A percentile compares a stretch with the other conserved stretches of the same genome.
phyloP scores from a whole-genome alignment of 2,113 vertebrate genomes.

The Pachycephala philippinensis region DNA sequence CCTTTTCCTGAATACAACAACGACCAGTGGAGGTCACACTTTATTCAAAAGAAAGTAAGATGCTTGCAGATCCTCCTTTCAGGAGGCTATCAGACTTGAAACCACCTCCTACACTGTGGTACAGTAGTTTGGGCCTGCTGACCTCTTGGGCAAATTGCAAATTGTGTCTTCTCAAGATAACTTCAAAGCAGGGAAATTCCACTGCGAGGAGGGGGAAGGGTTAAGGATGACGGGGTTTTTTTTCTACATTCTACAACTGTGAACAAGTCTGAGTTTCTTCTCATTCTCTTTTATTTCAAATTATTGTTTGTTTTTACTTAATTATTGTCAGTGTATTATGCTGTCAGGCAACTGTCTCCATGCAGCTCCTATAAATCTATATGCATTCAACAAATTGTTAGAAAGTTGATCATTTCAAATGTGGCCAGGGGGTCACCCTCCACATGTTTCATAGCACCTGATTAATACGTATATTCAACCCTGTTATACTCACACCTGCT shows the following conservation, averaged over 20 bases:
- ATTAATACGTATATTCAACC: background rate
- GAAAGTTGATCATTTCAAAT: background rate
- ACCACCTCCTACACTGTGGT: background rate
- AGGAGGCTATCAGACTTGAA: background rate
- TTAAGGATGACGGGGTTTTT: background rate
- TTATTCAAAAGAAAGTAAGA: background rate
- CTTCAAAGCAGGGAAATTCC: conserved; percentile 2
- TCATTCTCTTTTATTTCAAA: background rate
- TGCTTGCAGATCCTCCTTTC: background rate
- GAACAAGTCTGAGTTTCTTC: background rate
- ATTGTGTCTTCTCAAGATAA: background rate
- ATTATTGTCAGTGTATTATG: background rate
- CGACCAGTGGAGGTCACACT: background rate
- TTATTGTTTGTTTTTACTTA: background rate
- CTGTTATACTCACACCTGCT: background rate
- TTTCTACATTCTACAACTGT: background rate
- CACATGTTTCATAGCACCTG: background rate
- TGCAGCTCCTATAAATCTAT: background rate
- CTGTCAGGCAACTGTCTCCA: background rate
- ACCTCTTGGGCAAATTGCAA: background rate
- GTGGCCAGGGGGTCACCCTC: background rate
- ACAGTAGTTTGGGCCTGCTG: background rate
- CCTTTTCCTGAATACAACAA: background rate
- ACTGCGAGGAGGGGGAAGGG: background rate
- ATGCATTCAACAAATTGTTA: background rate